Evolutionary conservation across 2,797 vertebrate species (phyloP).

Genomic region (Gymnopithys bicolor): DNA sequence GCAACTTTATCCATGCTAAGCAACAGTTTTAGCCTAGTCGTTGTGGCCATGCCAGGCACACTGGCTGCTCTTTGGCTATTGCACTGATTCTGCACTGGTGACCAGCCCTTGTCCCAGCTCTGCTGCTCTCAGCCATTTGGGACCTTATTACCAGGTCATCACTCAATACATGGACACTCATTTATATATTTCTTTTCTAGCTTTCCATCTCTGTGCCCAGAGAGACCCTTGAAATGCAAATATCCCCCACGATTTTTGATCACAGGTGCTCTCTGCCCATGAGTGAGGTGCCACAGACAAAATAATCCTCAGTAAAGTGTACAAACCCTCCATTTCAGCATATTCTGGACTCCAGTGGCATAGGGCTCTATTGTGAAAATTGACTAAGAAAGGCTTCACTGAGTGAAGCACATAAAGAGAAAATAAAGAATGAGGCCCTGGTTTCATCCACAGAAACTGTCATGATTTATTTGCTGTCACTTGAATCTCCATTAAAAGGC

Average conservation of each 20-base stretch:
- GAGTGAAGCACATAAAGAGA: constrained; percentile 27
- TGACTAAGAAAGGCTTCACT: neutral
- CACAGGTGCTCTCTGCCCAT: neutral
- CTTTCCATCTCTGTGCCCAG: neutral
- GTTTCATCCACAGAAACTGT: constrained; percentile 30
- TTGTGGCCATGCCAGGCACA: neutral
- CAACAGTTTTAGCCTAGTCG: neutral
- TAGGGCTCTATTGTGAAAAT: constrained; percentile 17
- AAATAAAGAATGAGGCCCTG: constrained; percentile 34
- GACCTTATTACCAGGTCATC: neutral
- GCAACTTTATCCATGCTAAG: neutral
- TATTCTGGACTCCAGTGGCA: neutral
- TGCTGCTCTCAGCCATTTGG: neutral
- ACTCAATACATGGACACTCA: neutral
- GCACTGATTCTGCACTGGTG: neutral
- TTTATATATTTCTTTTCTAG: neutral
- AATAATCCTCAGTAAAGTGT: neutral
- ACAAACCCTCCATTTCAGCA: neutral
- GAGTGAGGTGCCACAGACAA: neutral
- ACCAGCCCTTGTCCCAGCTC: neutral
- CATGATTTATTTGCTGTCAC: constrained; percentile 53
- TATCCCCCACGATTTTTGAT: neutral
- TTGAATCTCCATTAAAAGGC: constrained; percentile 49
- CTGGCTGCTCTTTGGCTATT: accelerated
- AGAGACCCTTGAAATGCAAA: neutral